Evolutionary conservation across 2,888 invertebrate species (phyloP).

Genomic region (Acanthopleura granulata): DNA sequence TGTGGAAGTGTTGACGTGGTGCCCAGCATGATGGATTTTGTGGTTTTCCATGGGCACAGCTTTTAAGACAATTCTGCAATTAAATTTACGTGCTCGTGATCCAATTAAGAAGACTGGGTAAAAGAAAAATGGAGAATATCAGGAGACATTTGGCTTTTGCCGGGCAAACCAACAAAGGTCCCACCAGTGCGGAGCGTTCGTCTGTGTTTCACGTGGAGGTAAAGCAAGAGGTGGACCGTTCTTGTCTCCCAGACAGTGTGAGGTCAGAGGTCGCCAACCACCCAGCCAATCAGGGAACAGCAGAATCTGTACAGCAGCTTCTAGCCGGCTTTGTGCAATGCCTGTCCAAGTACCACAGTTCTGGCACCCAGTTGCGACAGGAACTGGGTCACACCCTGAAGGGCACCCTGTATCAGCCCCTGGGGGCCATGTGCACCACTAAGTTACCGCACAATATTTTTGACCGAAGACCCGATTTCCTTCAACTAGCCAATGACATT

Average conservation of each 20-base stretch:
- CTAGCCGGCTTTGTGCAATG: neutral
- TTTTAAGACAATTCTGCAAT: too few species aligned
- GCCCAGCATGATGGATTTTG: too few species aligned
- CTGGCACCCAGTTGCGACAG: slow-evolving; percentile 47
- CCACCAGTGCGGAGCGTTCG: neutral
- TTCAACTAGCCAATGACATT: slow-evolving; percentile 1
- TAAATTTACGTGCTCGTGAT: too few species aligned
- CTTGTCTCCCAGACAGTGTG: neutral
- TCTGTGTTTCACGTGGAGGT: slow-evolving; percentile 18
- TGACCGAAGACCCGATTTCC: neutral
- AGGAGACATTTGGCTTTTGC: slow-evolving; percentile 6
- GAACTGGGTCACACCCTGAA: slow-evolving; percentile 39
- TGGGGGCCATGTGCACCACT: slow-evolving; percentile 23
- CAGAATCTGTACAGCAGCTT: neutral
- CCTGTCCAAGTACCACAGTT: slow-evolving; percentile 36
- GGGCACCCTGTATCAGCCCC: slow-evolving; percentile 38
- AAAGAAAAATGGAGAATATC: slow-evolving; percentile 14
- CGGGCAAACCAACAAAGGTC: neutral
- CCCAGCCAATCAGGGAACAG: neutral
- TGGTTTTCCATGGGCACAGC: too few species aligned
- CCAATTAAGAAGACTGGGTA: too few species aligned
- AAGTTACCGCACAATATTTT: neutral
- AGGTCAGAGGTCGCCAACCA: neutral
- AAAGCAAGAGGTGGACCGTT: neutral
- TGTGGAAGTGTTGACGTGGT: too few species aligned